These are phyloP conservation scores for Drosophila robusta DNA, from an alignment of 2,888 invertebrate genomes.

Conservation along the genomic window DNA sequence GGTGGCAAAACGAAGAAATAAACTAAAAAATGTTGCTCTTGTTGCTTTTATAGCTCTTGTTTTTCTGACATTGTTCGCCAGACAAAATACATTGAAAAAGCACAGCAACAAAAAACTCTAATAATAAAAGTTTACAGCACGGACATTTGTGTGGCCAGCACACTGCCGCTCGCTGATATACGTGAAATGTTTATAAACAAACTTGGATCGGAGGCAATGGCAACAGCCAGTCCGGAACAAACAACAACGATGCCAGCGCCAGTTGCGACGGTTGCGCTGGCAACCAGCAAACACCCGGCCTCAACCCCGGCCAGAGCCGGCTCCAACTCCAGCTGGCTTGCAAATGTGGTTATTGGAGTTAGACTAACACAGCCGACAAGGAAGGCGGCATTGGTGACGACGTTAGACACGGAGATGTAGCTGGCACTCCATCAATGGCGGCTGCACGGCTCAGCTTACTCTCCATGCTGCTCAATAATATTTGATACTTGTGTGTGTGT, in stretches of 20 bases:
- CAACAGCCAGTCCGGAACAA: slow-evolving; percentile 45
- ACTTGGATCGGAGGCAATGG: slow-evolving; percentile 61
- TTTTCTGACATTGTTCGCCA: slow-evolving; percentile 61
- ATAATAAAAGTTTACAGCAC: slow-evolving; percentile 76
- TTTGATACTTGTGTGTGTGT: slow-evolving; percentile 63
- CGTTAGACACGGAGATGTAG: slow-evolving; percentile 14
- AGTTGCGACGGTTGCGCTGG: slow-evolving; percentile 45
- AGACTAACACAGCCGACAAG: slow-evolving; percentile 48
- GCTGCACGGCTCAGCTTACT: slow-evolving; percentile 13
- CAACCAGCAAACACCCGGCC: slow-evolving; percentile 46
- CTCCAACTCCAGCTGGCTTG: slow-evolving; percentile 34
- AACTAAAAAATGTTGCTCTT: slow-evolving; percentile 38
- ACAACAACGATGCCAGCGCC: slow-evolving; percentile 24
- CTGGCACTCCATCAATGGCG: slow-evolving; percentile 62
- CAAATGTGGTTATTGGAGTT: slow-evolving; percentile 64
- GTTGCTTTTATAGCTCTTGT: slow-evolving; percentile 41
- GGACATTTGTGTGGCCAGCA: slow-evolving; percentile 59
- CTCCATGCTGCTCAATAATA: slow-evolving; percentile 63
- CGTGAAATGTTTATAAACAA: slow-evolving; percentile 80
- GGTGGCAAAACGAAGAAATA: slow-evolving; percentile 20
- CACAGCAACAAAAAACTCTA: slow-evolving; percentile 46
- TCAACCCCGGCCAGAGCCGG: slow-evolving; percentile 7
- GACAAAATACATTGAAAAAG: slow-evolving; percentile 29
- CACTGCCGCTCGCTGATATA: slow-evolving; percentile 45
- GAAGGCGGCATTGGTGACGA: neutral